phyloP scores from a whole-genome alignment of 2,113 vertebrate species.

The Marmota monax region DNA sequence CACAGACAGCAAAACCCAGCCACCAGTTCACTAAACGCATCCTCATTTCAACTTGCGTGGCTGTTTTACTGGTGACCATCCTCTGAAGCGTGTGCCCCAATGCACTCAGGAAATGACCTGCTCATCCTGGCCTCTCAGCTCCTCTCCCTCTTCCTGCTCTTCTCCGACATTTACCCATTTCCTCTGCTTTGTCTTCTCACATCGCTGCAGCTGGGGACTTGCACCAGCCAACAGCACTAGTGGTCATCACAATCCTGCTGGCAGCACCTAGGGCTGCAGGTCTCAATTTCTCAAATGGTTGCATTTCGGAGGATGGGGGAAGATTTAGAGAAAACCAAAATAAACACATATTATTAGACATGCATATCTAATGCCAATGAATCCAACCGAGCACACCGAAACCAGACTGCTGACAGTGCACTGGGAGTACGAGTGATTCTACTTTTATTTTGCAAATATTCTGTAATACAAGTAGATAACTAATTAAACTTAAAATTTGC shows the following conservation, averaged over 20 bases:
- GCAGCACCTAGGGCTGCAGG: background rate
- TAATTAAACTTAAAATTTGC: slow-evolving; percentile 23
- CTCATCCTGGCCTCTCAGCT: background rate
- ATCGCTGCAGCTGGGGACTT: background rate
- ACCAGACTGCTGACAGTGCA: background rate
- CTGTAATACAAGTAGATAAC: background rate
- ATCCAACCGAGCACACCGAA: background rate
- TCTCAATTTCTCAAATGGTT: background rate
- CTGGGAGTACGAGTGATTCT: background rate
- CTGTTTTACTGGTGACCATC: background rate
- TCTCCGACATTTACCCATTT: background rate
- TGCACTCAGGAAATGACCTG: background rate
- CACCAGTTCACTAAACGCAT: no score
- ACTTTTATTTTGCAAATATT: slow-evolving; percentile 34
- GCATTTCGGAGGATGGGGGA: background rate
- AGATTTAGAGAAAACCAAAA: background rate
- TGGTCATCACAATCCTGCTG: background rate
- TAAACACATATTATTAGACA: background rate
- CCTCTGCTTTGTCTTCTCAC: slow-evolving; percentile 23
- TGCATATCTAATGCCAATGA: background rate
- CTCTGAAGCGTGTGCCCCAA: no score
- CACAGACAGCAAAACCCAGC: background rate
- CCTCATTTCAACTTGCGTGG: background rate
- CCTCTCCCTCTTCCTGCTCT: background rate
- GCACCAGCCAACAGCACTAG: background rate